Evolutionary conservation across 1,140 invertebrate species (phyloP).

Genomic region (Physella acuta): DNA sequence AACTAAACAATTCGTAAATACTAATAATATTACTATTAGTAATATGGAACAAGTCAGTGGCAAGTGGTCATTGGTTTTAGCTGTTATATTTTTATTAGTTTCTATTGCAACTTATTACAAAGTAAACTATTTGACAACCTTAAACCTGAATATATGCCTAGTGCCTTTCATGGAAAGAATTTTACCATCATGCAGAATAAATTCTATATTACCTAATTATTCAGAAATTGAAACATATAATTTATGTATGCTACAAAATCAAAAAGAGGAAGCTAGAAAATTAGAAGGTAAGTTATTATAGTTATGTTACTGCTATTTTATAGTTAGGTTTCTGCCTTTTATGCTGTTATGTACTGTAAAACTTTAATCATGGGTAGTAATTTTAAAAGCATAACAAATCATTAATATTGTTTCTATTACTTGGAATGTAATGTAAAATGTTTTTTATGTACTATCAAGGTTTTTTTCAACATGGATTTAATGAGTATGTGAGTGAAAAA

Average conservation of each 20-base stretch:
- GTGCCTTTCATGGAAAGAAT: too few relatives aligned
- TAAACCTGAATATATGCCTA: too few relatives aligned
- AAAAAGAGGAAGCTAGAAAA: background rate
- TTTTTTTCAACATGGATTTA: slow-evolving; percentile 87
- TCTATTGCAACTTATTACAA: too few relatives aligned
- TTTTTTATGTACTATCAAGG: slow-evolving; percentile 59
- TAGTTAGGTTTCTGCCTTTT: background rate
- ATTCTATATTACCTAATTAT: slow-evolving; percentile 4
- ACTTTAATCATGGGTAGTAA: too few relatives aligned
- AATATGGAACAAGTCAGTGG: too few relatives aligned
- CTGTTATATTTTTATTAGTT: too few relatives aligned
- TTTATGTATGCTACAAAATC: slow-evolving; percentile 13
- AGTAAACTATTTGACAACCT: too few relatives aligned
- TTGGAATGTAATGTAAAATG: background rate
- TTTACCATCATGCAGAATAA: too few relatives aligned
- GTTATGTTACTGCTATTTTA: background rate
- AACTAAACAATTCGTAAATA: too few relatives aligned
- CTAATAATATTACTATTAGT: too few relatives aligned
- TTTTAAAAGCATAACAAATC: background rate
- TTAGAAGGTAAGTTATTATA: slow-evolving; percentile 4
- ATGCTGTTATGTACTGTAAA: background rate
- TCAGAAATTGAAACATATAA: slow-evolving; percentile 6
- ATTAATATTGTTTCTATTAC: background rate
- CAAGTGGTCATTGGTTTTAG: too few relatives aligned
- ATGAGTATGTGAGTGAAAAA: slow-evolving; percentile 84